These are phyloP conservation scores for Cataglyphis cursor DNA, from an alignment of 2,888 invertebrate genomes.

Conservation along the genomic window DNA sequence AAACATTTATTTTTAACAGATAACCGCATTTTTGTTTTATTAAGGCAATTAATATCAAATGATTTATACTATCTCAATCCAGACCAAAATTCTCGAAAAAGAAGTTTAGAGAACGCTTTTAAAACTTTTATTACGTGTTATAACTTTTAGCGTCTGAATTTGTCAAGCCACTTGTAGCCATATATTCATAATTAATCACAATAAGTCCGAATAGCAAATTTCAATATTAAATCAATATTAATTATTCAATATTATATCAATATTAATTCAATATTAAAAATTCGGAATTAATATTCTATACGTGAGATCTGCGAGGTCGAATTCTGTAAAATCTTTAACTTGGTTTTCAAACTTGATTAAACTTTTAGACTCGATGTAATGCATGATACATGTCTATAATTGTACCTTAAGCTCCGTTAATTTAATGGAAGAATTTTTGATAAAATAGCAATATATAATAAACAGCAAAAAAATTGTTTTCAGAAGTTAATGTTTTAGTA, in stretches of 20 bases:
- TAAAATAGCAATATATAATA: neutral
- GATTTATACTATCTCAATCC: neutral
- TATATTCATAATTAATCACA: slow-evolving; percentile 33
- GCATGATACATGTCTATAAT: neutral
- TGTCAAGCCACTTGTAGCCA: neutral
- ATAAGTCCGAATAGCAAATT: neutral
- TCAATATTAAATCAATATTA: neutral
- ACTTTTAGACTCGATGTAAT: neutral
- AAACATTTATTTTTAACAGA: neutral
- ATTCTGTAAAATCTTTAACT: neutral
- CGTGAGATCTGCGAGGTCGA: slow-evolving; percentile 3
- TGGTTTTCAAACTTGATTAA: slow-evolving; percentile 2
- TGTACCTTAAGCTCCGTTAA: neutral
- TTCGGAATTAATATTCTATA: neutral
- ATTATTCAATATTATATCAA: too few species aligned
- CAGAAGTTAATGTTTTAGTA: neutral
- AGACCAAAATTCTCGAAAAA: neutral
- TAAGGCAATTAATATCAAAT: neutral
- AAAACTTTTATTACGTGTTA: neutral
- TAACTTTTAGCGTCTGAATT: neutral
- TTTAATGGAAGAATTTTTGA: neutral
- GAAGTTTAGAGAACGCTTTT: neutral
- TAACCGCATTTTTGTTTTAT: neutral
- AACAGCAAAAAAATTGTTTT: neutral
- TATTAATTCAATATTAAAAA: too few species aligned